A percentile compares a stretch with the other conserved stretches of the same genome.
These are phyloP conservation scores for Busseola fusca DNA, from an alignment of 2,888 invertebrate species.

Conservation along the genomic window DNA sequence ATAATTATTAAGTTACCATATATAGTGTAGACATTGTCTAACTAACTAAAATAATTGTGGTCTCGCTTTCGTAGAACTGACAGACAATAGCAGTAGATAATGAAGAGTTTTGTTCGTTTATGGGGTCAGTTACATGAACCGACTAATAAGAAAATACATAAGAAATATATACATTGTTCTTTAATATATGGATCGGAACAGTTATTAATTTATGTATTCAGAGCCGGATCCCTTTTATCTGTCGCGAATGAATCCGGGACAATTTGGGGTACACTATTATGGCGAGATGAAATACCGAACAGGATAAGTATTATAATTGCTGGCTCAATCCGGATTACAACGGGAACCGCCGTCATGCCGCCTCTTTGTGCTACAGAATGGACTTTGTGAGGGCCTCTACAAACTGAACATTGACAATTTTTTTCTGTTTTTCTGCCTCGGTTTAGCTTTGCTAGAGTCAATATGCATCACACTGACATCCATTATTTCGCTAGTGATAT, in stretches of 20 bases:
- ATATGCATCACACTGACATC: conserved; percentile 6
- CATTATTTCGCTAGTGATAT: not conserved
- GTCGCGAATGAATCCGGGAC: conserved; percentile 37
- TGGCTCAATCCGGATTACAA: conserved; percentile 78
- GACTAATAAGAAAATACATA: not conserved
- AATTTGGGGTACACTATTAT: conserved; percentile 59
- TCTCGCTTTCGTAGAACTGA: not conserved
- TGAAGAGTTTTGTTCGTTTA: not conserved
- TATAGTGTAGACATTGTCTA: conserved; percentile 10
- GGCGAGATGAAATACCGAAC: conserved; percentile 69
- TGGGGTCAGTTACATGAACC: not conserved
- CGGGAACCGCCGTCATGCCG: conserved; percentile 70
- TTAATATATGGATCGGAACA: conserved; percentile 1
- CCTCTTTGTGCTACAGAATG: conserved; percentile 74
- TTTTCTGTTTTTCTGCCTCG: conserved; percentile 43
- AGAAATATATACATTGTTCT: not conserved
- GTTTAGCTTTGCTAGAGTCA: conserved; percentile 3
- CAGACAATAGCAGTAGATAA: conserved; percentile 4
- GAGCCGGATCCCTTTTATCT: conserved; percentile 37
- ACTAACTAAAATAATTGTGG: conserved; percentile 9
- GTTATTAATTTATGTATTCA: conserved; percentile 23
- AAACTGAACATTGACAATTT: conserved; percentile 66
- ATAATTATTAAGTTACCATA: conserved; percentile 33
- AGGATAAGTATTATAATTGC: conserved; percentile 83
- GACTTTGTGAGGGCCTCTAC: conserved; percentile 69